Conservation (phyloP, 2,888 invertebrate species). For the Pteria penguin region DNA sequence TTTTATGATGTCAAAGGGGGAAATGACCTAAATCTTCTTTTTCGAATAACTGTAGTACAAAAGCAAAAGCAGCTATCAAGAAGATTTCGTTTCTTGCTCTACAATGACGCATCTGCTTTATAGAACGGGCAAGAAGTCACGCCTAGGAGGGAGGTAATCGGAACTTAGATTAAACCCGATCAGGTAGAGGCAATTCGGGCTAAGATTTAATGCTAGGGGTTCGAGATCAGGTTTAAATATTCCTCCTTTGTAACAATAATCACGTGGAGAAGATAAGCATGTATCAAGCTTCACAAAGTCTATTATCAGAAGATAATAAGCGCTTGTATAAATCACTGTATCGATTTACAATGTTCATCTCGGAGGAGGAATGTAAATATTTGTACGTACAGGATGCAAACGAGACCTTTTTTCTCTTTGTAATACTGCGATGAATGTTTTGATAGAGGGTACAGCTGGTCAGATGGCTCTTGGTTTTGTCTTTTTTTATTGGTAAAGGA, state of each 20-base stretch:
- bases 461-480: neutral
- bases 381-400: neutral
- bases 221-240: too few species aligned
- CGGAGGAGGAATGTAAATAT: neutral
- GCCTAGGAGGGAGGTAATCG: too few species aligned
- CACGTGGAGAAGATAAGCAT: neutral
- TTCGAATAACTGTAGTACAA: too few species aligned
- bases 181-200: too few species aligned
- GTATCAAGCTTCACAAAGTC: neutral
- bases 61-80: too few species aligned
- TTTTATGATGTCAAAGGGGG: too few species aligned
- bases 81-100: too few species aligned
- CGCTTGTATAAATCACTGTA: neutral
- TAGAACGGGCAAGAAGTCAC: too few species aligned
- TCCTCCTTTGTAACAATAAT: neutral
- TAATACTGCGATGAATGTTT: neutral
- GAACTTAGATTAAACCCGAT: too few species aligned
- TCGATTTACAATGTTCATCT: neutral
- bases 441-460: neutral
- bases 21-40: too few species aligned
- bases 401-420: neutral
- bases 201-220: too few species aligned
- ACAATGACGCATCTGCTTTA: too few species aligned
- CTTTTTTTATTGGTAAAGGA: neutral
- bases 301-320: neutral